Evolutionary conservation across 2,797 vertebrate species (phyloP).

Genomic region (Tenualosa ilisha): DNA sequence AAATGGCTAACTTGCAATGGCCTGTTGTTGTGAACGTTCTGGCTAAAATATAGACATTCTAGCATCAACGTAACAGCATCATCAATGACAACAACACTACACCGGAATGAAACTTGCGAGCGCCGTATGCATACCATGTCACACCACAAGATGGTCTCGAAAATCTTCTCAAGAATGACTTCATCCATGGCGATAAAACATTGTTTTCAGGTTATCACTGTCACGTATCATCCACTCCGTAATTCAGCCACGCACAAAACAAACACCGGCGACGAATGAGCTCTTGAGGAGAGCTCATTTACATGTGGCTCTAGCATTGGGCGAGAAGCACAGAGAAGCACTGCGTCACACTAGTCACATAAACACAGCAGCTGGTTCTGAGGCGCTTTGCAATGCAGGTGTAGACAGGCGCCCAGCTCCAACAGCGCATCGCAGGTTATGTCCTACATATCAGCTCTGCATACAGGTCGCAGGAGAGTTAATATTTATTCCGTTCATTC

Average conservation of each 20-base stretch:
- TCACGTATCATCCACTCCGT: constrained; percentile 1
- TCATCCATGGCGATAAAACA: not conserved
- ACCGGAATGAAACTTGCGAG: not conserved
- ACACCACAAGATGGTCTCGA: not conserved
- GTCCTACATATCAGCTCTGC: not conserved
- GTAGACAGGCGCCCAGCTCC: too few species aligned
- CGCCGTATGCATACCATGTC: not conserved
- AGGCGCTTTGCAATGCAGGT: not conserved
- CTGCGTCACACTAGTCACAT: not conserved
- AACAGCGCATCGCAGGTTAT: not conserved
- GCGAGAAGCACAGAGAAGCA: not conserved
- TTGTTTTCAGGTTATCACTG: too few species aligned
- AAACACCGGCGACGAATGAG: not conserved
- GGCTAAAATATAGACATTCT: not conserved
- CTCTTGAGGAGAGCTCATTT: constrained; percentile 22
- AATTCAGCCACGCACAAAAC: constrained; percentile 25
- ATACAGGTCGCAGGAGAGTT: too few species aligned
- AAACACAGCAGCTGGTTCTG: not conserved
- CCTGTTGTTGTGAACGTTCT: not conserved
- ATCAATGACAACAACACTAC: not conserved
- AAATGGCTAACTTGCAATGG: not conserved
- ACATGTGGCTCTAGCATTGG: constrained; percentile 35
- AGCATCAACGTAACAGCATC: not conserved
- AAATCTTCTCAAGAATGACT: not conserved
- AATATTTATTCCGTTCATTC: not conserved